Evolutionary conservation across 2,888 invertebrate species (phyloP), one percentile per base, ranked within the genome.

Genomic region (Troglohyphantes excavatus): DNA sequence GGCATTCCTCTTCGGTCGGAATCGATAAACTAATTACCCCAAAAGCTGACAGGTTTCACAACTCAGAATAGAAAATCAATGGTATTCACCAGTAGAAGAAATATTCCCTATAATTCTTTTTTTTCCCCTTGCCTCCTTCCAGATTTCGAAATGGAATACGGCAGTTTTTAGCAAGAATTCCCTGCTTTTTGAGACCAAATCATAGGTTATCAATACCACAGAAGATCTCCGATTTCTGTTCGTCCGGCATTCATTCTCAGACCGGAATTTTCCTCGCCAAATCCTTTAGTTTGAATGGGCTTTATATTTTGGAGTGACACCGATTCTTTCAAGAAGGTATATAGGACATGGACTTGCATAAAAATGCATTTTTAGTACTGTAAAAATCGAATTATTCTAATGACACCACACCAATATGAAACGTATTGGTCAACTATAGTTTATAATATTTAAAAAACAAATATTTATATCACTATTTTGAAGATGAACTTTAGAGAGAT

Each of bases 1-100:
- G 13, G 19, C 29, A 61, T 21, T 61, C 29, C 27, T 39, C 43
- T 26, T 26, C 23, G 23, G 43, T 13, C n/a, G 19, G 65, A 78
- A 70, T 82, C 82, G 61, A 82, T 82, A 82, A 82, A 82, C 72
- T 82, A 72, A 82, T 82, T 82, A 82, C 82, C 70, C 26, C 59
- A 82, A 59, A 26, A 46, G 19, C n/a, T 82, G 82, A 82, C 82
- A 72, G 72, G 61, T 82, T 82, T 82, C 59, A 68, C 26, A 63
- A 61, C 19, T 59, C 63, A n/a, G 23, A 53, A 63, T 33, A 5
- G 33, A 72, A 82, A 82, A 82, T 82, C 82, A 82, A 82, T 72
- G 82, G 82, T 3, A 59, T 27, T 33, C 23, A 29, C 33, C 7
- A 59, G n/a, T 17, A 27, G 19, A 46, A 46, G 33, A 67, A 63